phyloP scores from a whole-genome alignment of 2,888 invertebrate species.

The Thera britannica region DNA sequence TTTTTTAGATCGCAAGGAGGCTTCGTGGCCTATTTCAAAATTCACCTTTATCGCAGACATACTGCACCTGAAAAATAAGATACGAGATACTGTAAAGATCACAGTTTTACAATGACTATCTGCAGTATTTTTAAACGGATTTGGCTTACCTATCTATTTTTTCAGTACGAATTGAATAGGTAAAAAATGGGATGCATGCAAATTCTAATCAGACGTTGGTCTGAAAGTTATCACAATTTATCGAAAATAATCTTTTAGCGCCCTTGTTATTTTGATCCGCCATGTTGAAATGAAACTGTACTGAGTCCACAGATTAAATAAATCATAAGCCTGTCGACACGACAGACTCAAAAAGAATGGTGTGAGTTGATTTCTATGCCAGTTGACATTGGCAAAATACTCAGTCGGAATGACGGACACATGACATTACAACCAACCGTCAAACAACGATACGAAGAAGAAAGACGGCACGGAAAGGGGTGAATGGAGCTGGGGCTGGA shows the following conservation, averaged over 20 bases:
- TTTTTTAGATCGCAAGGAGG: slow-evolving; percentile 91
- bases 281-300: slow-evolving; percentile 61
- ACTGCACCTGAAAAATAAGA: slow-evolving; percentile 48
- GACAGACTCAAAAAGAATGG: too few species aligned
- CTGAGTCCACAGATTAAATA: slow-evolving; percentile 1
- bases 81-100: slow-evolving; percentile 40
- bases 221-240: slow-evolving; percentile 51
- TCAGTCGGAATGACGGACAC: too few species aligned
- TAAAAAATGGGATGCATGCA: slow-evolving; percentile 47
- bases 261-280: slow-evolving; percentile 84
- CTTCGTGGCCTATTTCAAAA: slow-evolving; percentile 97
- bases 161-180: slow-evolving; percentile 40
- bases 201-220: slow-evolving; percentile 52
- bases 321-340: background rate
- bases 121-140: slow-evolving; percentile 9
- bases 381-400: too few species aligned
- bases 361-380: too few species aligned
- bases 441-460: too few species aligned
- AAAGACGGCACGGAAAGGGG: too few species aligned
- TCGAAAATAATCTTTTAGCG: slow-evolving; percentile 80
- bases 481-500: too few species aligned
- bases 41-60: slow-evolving; percentile 86
- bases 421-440: too few species aligned
- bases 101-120: slow-evolving; percentile 40
- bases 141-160: slow-evolving; percentile 50